Evolutionary conservation across 2,113 vertebrate species (phyloP).

Genomic region (Polypterus senegalus): DNA sequence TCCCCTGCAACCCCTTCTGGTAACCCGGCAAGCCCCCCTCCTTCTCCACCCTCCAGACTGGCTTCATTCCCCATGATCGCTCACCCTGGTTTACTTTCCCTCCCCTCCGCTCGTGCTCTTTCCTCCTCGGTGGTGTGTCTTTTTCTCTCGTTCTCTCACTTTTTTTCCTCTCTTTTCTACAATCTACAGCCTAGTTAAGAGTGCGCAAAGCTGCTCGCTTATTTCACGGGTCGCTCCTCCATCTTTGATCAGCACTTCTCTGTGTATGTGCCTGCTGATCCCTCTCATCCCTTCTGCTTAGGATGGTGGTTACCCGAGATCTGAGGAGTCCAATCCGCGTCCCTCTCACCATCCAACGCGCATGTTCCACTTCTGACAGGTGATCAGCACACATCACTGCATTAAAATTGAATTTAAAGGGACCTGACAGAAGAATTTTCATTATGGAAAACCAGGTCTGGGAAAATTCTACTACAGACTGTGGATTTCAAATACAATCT

Average conservation of each 20-base stretch:
- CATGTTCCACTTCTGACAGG: constrained; percentile 53
- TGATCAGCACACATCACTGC: constrained; percentile 51
- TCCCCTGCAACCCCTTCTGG: constrained; percentile 69
- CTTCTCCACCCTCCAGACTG: constrained; percentile 78
- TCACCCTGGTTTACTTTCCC: constrained; percentile 24
- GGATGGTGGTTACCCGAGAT: constrained; percentile 37
- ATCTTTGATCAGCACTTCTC: constrained; percentile 26
- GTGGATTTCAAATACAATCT: too few species aligned
- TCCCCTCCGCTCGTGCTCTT: constrained; percentile 3
- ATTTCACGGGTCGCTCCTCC: constrained; percentile 31
- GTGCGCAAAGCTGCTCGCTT: constrained; percentile 13
- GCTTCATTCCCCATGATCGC: constrained; percentile 91
- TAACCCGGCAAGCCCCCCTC: constrained; percentile 50
- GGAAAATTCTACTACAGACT: too few species aligned
- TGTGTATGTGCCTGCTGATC: constrained; percentile 26
- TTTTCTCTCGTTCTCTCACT: too few species aligned
- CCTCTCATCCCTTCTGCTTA: constrained; percentile 38
- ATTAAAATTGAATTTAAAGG: constrained; percentile 53
- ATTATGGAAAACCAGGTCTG: too few species aligned
- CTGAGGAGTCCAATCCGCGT: constrained; percentile 36
- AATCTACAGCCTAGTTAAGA: background rate
- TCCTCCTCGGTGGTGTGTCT: too few species aligned
- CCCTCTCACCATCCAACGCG: constrained; percentile 41
- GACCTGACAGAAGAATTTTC: constrained; percentile 20
- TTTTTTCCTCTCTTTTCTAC: background rate